Percentiles rank a stretch among this genome's conserved stretches.
Conservation (phyloP, 2,113 vertebrate genomes). For the Campylorhamphus procurvoides region DNA sequence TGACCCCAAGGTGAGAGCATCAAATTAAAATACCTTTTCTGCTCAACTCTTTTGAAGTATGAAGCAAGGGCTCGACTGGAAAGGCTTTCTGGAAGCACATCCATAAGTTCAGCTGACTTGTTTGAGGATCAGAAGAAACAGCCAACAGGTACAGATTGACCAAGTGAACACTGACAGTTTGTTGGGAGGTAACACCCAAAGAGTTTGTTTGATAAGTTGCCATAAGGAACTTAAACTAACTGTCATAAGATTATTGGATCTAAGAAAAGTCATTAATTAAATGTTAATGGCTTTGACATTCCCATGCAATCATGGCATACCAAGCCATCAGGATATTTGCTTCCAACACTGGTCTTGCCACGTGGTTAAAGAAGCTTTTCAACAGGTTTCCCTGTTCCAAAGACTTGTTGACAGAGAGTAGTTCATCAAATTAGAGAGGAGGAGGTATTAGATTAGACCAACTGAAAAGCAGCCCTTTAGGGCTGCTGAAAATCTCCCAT, state of each 20-base stretch:
- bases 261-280: not conserved
- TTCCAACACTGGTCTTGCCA: not conserved
- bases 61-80: constrained; percentile 90
- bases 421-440: not conserved
- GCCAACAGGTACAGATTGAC: constrained; percentile 67
- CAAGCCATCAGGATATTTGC: not conserved
- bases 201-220: not conserved
- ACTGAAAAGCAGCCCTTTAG: not conserved
- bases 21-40: not conserved
- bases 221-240: not conserved
- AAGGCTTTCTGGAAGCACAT: constrained; percentile 81
- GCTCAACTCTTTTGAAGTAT: constrained; percentile 76
- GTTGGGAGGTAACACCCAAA: not conserved
- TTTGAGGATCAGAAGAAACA: constrained; percentile 92
- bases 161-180: not conserved
- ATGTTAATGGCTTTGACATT: not conserved
- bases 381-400: not conserved
- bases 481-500: not conserved
- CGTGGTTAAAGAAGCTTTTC: not conserved
- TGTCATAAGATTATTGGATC: not conserved
- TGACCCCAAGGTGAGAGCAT: not conserved
- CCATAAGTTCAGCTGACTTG: constrained; percentile 93
- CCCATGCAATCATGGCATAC: not conserved
- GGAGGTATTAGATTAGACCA: not conserved
- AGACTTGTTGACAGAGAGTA: not conserved